These are phyloP conservation scores for Hyppa rectilinea DNA, from an alignment of 2,888 invertebrate genomes.

Conservation along the genomic window DNA sequence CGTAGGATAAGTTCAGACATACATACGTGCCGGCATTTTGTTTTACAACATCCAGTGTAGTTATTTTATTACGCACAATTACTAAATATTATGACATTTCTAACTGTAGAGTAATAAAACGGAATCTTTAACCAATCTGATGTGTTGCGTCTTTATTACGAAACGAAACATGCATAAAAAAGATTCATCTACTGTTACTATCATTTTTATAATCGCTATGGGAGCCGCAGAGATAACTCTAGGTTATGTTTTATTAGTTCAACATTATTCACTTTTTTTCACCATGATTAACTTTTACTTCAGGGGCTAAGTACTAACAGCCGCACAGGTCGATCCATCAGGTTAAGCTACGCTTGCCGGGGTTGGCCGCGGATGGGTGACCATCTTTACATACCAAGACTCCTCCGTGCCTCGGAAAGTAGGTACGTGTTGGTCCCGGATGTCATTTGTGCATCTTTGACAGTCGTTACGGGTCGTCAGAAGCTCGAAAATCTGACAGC, in stretches of 20 bases:
- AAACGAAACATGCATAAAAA: conserved; percentile 26
- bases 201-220: conserved; percentile 22
- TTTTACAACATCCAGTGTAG: conserved; percentile 22
- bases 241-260: conserved; percentile 5
- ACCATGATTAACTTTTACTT: not conserved
- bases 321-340: no score
- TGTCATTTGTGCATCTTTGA: no score
- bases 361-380: no score
- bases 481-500: no score
- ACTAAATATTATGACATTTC: conserved; percentile 54
- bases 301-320: no score
- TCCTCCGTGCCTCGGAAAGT: no score
- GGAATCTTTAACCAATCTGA: conserved; percentile 33
- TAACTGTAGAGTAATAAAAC: conserved; percentile 43
- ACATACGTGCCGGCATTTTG: conserved; percentile 39
- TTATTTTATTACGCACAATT: conserved; percentile 52
- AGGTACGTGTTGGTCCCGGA: no score
- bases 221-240: conserved; percentile 20
- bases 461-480: no score
- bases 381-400: no score
- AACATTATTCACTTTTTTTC: not conserved
- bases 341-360: no score
- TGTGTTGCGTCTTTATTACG: conserved; percentile 19
- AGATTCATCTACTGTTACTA: conserved; percentile 13
- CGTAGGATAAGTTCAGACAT: conserved; percentile 27